Evolutionary conservation across 2,797 vertebrate species (phyloP).

Genomic region (Ceyx erithaca): DNA sequence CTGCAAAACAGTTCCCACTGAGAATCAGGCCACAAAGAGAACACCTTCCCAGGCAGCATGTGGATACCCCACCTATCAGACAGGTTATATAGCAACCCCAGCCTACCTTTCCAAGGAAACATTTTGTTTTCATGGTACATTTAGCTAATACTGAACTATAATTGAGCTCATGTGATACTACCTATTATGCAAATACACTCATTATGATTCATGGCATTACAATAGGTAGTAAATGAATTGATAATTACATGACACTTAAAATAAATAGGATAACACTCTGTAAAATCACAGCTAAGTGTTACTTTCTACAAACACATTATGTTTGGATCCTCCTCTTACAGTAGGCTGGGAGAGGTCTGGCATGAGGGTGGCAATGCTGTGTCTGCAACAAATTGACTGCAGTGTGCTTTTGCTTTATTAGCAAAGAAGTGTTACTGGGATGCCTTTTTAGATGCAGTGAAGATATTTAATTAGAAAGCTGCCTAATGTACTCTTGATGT

Average conservation of each 20-base stretch:
- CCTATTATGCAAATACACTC: constrained; percentile 79
- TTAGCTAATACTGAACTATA: constrained; percentile 78
- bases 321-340: not conserved
- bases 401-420: not conserved
- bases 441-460: not conserved
- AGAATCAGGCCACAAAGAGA: not conserved
- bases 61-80: not conserved
- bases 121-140: constrained; percentile 77
- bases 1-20: not conserved
- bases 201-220: constrained; percentile 78
- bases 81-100: constrained; percentile 35
- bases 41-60: not conserved
- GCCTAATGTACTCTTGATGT: not conserved
- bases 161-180: constrained; percentile 72
- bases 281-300: constrained; percentile 63
- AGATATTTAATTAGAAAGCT: constrained; percentile 33
- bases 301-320: not conserved
- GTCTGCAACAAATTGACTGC: not conserved
- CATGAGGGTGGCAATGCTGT: not conserved
- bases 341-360: not conserved
- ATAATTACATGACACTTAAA: constrained; percentile 80
- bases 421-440: not conserved
- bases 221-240: constrained; percentile 78
- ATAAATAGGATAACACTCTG: constrained; percentile 75
- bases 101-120: constrained; percentile 57